Evolutionary conservation across 1,140 invertebrate species (phyloP).

Genomic region (Trypoxylus dichotomus): DNA sequence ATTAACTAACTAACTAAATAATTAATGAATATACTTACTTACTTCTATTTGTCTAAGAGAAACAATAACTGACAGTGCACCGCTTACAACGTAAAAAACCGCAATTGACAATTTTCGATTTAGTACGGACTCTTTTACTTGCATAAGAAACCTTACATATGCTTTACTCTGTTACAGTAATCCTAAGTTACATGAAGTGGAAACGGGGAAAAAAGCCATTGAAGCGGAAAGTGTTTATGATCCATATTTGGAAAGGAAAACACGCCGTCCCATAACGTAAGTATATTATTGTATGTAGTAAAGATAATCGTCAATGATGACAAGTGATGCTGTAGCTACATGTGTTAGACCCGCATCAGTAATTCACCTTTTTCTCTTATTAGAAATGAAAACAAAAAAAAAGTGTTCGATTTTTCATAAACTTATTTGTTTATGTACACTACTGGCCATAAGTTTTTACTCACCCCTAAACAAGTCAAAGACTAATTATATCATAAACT

Average conservation of each 20-base stretch:
- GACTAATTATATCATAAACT: too few species aligned
- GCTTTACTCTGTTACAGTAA: not conserved
- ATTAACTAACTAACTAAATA: too few species aligned
- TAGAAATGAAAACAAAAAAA: too few species aligned
- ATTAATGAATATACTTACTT: not conserved
- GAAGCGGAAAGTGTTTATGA: constrained; percentile 59
- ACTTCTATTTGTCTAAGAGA: not conserved
- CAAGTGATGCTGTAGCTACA: too few species aligned
- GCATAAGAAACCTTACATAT: not conserved
- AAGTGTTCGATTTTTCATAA: too few species aligned
- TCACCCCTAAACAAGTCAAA: too few species aligned
- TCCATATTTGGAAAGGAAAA: constrained; percentile 65
- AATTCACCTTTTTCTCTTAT: too few species aligned
- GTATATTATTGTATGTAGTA: constrained; percentile 43
- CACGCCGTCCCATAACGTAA: constrained; percentile 74
- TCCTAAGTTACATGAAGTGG: not conserved
- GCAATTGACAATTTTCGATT: not conserved
- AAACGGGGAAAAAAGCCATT: constrained; percentile 42
- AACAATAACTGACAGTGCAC: not conserved
- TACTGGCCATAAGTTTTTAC: too few species aligned
- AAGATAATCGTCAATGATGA: too few species aligned
- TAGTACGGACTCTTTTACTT: not conserved
- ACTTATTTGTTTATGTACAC: too few species aligned
- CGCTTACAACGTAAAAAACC: not conserved
- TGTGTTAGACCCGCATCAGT: too few species aligned